A percentile compares a stretch with the other conserved stretches of the same genome.
These are phyloP conservation scores for Ophonus ardosiacus DNA, from an alignment of 2,888 invertebrate genomes.

Conservation along the genomic window DNA sequence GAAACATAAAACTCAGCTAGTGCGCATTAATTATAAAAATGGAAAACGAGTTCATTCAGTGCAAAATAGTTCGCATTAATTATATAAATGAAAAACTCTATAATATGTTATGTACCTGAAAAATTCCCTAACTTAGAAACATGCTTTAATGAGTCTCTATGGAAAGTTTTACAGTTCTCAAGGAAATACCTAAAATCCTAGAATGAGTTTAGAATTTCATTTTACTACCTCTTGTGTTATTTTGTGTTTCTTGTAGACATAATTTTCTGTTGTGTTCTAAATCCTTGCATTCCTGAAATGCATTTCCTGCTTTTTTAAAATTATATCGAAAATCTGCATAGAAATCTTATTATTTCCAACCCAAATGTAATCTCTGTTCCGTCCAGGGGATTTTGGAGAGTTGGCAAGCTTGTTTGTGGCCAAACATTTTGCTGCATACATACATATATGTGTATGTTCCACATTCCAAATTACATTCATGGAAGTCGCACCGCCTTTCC, in stretches of 20 bases:
- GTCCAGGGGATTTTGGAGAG: slow-evolving; percentile 35
- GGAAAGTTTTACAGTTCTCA: too few species aligned
- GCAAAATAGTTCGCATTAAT: too few species aligned
- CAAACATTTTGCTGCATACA: slow-evolving; percentile 20
- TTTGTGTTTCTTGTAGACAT: not conserved
- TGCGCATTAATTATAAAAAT: too few species aligned
- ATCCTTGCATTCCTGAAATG: not conserved
- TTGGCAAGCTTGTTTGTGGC: slow-evolving; percentile 28
- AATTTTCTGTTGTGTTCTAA: not conserved
- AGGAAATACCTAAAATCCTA: too few species aligned
- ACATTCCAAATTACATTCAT: slow-evolving; percentile 40
- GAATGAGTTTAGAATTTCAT: too few species aligned
- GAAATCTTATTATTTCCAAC: slow-evolving; percentile 12
- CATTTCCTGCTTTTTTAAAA: not conserved
- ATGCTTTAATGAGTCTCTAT: too few species aligned
- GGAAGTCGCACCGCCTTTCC: slow-evolving; percentile 14
- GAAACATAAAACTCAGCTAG: too few species aligned
- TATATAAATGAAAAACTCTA: too few species aligned
- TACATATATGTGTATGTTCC: slow-evolving; percentile 6
- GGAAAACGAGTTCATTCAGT: too few species aligned
- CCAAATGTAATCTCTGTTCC: slow-evolving; percentile 10
- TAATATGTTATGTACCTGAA: too few species aligned
- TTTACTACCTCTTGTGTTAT: too few species aligned
- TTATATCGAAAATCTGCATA: slow-evolving; percentile 29
- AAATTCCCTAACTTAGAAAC: too few species aligned